phyloP scores from a whole-genome alignment of 2,888 invertebrate genomes.

The Luperina testacea region DNA sequence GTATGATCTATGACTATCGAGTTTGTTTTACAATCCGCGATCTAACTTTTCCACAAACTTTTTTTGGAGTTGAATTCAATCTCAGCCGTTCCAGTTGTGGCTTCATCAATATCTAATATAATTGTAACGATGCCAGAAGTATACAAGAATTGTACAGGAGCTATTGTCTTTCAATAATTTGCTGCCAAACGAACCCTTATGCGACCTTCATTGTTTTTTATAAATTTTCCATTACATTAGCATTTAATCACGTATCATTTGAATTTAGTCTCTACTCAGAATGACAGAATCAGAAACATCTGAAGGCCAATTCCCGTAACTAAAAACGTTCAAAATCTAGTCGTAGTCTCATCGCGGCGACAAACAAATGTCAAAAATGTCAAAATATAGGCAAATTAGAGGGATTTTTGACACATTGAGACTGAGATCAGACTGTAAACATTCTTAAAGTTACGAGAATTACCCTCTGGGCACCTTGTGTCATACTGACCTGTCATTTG shows the following conservation, averaged over 20 bases:
- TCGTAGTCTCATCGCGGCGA: no score
- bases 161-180: constrained; percentile 8
- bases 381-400: no score
- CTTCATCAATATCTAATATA: neutral
- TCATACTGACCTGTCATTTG: constrained; percentile 27
- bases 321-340: no score
- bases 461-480: constrained; percentile 47
- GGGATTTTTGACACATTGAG: no score
- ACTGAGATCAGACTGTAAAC: no score
- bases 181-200: constrained; percentile 27
- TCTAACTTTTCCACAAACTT: no score
- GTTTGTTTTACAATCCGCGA: neutral
- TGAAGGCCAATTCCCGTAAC: no score
- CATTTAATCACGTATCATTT: constrained; percentile 32
- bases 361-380: no score
- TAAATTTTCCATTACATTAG: constrained; percentile 25
- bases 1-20: neutral
- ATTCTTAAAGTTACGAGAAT: no score
- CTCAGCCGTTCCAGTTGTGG: no score
- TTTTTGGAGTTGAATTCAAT: neutral
- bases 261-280: constrained; percentile 39
- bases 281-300: constrained; percentile 16
- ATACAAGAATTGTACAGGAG: neutral
- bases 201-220: constrained; percentile 25
- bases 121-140: neutral